Conservation (phyloP, 2,113 vertebrate genomes). For the Seriola quinqueradiata region DNA sequence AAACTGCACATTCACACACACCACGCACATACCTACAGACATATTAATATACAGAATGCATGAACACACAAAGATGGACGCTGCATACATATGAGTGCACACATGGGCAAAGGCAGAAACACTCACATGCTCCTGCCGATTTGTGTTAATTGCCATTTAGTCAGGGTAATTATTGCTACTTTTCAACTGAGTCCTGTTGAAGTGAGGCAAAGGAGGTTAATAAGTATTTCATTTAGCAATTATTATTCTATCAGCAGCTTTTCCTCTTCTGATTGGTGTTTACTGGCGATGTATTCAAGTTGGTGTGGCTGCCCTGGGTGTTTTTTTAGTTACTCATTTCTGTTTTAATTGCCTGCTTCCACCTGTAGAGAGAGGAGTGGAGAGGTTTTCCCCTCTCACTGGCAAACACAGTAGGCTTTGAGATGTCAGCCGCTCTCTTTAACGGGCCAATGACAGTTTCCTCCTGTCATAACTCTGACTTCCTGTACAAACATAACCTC, state of each 20-base stretch:
- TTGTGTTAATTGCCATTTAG: slow-evolving; percentile 70
- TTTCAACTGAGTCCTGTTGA: slow-evolving; percentile 57
- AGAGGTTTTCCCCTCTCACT: slow-evolving; percentile 74
- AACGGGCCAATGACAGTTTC: slow-evolving; percentile 84
- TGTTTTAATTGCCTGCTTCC: slow-evolving; percentile 82
- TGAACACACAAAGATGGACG: not conserved
- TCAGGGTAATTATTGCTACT: slow-evolving; percentile 56
- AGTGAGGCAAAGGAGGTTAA: slow-evolving; percentile 64
- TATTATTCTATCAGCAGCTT: slow-evolving; percentile 71
- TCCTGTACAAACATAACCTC: slow-evolving; percentile 84
- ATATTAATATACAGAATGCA: not conserved
- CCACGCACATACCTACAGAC: not conserved
- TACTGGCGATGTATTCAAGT: slow-evolving; percentile 61
- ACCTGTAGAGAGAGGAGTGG: slow-evolving; percentile 79
- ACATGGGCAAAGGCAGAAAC: slow-evolving; percentile 6
- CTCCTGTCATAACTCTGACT: slow-evolving; percentile 84
- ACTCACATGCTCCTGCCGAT: slow-evolving; percentile 38
- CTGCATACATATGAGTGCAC: not conserved
- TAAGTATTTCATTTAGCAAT: slow-evolving; percentile 69
- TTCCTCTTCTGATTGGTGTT: slow-evolving; percentile 66
- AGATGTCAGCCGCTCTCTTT: slow-evolving; percentile 81
- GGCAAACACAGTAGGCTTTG: slow-evolving; percentile 78
- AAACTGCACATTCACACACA: slow-evolving; percentile 3
- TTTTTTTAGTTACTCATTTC: slow-evolving; percentile 68
- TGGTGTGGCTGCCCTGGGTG: slow-evolving; percentile 58